These are phyloP conservation scores for Halcyon badia DNA, from an alignment of 2,797 vertebrate species.

Conservation along the genomic window DNA sequence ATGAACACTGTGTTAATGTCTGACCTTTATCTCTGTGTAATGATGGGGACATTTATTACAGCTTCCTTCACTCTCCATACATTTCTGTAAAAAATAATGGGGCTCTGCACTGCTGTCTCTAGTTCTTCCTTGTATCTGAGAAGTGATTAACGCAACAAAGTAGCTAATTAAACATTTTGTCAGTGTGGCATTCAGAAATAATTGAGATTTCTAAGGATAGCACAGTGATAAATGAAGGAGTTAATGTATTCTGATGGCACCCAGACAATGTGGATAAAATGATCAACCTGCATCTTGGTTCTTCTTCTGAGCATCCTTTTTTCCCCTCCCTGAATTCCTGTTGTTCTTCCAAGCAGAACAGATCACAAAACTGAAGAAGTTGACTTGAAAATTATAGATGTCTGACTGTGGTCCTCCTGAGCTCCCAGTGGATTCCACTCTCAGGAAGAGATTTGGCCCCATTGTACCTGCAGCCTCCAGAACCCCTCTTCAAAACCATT, in stretches of 20 bases:
- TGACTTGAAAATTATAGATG: not conserved
- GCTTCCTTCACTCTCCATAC: not conserved
- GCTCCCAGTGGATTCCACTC: not conserved
- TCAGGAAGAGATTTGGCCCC: fast-evolving
- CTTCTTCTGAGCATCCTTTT: not conserved
- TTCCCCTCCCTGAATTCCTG: not conserved
- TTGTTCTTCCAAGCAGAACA: not conserved
- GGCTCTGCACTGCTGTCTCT: not conserved
- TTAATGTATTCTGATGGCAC: slow-evolving; percentile 60
- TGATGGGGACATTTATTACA: slow-evolving; percentile 52
- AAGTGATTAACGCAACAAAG: slow-evolving; percentile 56
- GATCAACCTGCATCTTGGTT: not conserved
- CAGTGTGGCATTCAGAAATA: slow-evolving; percentile 65
- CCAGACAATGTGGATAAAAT: not conserved
- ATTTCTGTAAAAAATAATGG: slow-evolving; percentile 50
- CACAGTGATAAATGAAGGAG: slow-evolving; percentile 65
- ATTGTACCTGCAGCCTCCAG: not conserved
- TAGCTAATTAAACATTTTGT: slow-evolving; percentile 73
- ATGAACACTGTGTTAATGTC: not conserved
- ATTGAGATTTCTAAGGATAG: slow-evolving; percentile 72
- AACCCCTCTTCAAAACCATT: not conserved
- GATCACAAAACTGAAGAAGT: not conserved
- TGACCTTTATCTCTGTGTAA: slow-evolving; percentile 61
- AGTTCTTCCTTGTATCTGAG: slow-evolving; percentile 3
- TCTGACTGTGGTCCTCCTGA: not conserved